phyloP scores from a whole-genome alignment of 2,113 vertebrate species.

The Trogon melanurus region DNA sequence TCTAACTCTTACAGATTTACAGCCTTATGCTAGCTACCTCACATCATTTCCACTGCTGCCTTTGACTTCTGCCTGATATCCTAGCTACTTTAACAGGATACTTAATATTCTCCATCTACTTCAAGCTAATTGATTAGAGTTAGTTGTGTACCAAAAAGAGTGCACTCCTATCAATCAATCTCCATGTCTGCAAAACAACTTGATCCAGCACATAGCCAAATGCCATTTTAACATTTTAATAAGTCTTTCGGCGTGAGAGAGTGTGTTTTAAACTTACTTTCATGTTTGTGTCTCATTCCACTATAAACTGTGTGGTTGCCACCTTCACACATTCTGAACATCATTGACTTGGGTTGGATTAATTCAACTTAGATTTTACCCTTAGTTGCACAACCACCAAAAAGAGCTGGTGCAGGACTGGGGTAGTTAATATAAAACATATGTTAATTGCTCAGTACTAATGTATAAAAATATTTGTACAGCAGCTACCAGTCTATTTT shows the following conservation, averaged over 20 bases:
- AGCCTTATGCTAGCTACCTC: background rate
- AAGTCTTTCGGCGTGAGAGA: background rate
- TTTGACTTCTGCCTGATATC: background rate
- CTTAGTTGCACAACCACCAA: background rate
- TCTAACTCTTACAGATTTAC: background rate
- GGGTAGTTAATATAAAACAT: background rate
- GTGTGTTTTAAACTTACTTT: background rate
- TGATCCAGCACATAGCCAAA: background rate
- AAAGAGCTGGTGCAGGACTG: background rate
- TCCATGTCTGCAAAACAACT: background rate
- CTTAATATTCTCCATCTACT: background rate
- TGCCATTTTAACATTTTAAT: background rate
- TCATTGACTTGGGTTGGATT: background rate
- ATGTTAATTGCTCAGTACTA: background rate
- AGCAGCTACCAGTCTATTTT: background rate
- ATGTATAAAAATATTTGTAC: slow-evolving; percentile 18
- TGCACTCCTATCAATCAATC: background rate
- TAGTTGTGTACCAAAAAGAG: background rate
- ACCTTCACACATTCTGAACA: background rate
- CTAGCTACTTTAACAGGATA: background rate
- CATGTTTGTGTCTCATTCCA: background rate
- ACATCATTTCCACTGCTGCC: background rate
- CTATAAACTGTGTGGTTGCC: background rate
- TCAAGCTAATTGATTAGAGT: background rate
- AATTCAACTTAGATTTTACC: background rate